Base-by-base conservation (phyloP, 2,797 vertebrate genomes). In the Ambastaia sidthimunki region DNA sequence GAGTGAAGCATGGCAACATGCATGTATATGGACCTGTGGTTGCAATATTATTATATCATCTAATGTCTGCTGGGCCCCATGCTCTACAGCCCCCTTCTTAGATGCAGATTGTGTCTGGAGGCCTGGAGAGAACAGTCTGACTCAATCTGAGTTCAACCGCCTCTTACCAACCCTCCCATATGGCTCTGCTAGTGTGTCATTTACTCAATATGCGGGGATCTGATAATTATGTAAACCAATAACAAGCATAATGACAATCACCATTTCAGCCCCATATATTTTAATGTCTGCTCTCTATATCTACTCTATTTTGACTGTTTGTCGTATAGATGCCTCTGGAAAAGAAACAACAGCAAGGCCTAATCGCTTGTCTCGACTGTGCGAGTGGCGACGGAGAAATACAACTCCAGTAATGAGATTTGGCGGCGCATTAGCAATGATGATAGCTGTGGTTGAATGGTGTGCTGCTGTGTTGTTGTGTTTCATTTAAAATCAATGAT, bases 181-280 rank as follows among this genome's bases (percentile, higher is more conserved):
- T 89, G 87, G 84, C 34, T 81, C 83, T 78, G 82, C 87, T 80
- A 90, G 89, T 88, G 83, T 91, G 88, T 92, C 89, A 90, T 88
- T 90, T 88, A 86, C 82, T 81, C 89, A 89, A 86, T 77, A 70
- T 84, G 88, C 19, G 83, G 89, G 88, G 87, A 89, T 87, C 87
- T 85, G 83, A 87, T 92, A 91, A 93, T 93, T 92, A 91, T 89
- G 89, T 89, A 91, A 88, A 91, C 85, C 86, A 89, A 86, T 90
- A 87, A 91, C 85, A 84, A 84, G 85, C 82, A 76, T 79, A 88
- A 89, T 85, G 81, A 88, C 83, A 83, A 74, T 89, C 78, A 82
- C 80, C 83, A 80, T 87, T 88, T 0, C 48, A 41, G 54, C 37
- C 25, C 34, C 44, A 52, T 62, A 52, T 62, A 3, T 77, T 54